Conservation (phyloP, 2,113 vertebrate genomes). For the Nycticebus coucang region DNA sequence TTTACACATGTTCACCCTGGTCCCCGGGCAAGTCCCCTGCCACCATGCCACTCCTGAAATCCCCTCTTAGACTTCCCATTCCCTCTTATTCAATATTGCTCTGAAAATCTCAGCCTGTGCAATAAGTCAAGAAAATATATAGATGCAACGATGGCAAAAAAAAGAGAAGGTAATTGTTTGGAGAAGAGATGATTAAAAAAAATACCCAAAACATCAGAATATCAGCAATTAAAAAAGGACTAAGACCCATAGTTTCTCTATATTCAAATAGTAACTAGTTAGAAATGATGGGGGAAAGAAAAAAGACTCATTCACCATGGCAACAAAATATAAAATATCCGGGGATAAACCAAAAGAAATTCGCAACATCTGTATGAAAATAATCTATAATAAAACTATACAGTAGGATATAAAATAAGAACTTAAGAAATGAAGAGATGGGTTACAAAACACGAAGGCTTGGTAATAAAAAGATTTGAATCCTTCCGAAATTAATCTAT, state of each 20-base stretch:
- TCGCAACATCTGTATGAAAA: background rate
- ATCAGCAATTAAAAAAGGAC: constrained; percentile 23
- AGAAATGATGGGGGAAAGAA: background rate
- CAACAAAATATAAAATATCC: constrained; percentile 68
- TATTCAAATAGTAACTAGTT: constrained; percentile 53
- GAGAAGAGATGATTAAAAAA: background rate
- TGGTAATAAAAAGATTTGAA: constrained; percentile 63
- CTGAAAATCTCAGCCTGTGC: constrained; percentile 30
- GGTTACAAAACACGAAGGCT: constrained; percentile 21
- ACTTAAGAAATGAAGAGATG: constrained; percentile 71
- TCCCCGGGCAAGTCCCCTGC: background rate
- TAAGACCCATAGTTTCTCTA: background rate
- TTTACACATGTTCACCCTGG: rapidly evolving
- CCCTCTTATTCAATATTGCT: background rate
- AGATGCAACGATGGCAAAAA: background rate
- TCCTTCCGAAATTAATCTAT: constrained; percentile 64
- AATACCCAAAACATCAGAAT: background rate
- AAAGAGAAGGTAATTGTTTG: constrained; percentile 15
- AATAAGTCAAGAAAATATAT: constrained; percentile 67
- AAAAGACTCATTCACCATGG: constrained; percentile 24
- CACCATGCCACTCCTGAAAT: background rate
- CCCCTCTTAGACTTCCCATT: background rate
- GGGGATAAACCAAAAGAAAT: constrained; percentile 46
- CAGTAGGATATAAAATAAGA: constrained; percentile 64
- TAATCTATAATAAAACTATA: constrained; percentile 48